Percentiles rank a stretch among this genome's conserved stretches.
Conservation (phyloP, 2,888 invertebrate genomes). For the Polyploca ridens region DNA sequence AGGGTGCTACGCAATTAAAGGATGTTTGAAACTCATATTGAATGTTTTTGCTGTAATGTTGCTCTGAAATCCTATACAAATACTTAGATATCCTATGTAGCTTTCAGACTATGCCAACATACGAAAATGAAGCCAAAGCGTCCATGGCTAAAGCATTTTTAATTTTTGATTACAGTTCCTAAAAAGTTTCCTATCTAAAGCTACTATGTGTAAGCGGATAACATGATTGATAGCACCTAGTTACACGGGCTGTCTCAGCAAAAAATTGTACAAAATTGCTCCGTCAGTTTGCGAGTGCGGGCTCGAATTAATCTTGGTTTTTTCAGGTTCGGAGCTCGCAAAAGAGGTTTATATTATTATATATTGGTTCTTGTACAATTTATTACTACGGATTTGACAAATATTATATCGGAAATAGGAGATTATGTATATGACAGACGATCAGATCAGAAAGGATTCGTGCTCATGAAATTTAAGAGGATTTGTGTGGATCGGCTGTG, state of each 20-base stretch:
- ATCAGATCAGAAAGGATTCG: neutral
- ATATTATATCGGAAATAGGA: neutral
- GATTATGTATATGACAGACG: neutral
- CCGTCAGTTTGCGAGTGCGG: constrained; percentile 17
- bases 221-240: constrained; percentile 27
- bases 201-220: constrained; percentile 13
- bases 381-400: neutral
- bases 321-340: constrained; percentile 21
- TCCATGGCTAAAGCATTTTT: too few relatives aligned
- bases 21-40: too few relatives aligned
- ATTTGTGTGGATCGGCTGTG: neutral
- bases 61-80: too few relatives aligned
- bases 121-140: too few relatives aligned
- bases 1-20: too few relatives aligned
- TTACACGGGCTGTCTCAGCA: constrained; percentile 18
- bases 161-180: neutral
- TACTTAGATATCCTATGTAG: too few relatives aligned
- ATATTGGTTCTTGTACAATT: neutral
- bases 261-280: constrained; percentile 26
- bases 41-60: too few relatives aligned
- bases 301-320: constrained; percentile 33
- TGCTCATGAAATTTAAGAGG: neutral
- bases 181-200: neutral
- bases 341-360: neutral
- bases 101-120: too few relatives aligned